Base-by-base conservation (phyloP, 1,140 invertebrate species). In the Solenopsis fugax region DNA sequence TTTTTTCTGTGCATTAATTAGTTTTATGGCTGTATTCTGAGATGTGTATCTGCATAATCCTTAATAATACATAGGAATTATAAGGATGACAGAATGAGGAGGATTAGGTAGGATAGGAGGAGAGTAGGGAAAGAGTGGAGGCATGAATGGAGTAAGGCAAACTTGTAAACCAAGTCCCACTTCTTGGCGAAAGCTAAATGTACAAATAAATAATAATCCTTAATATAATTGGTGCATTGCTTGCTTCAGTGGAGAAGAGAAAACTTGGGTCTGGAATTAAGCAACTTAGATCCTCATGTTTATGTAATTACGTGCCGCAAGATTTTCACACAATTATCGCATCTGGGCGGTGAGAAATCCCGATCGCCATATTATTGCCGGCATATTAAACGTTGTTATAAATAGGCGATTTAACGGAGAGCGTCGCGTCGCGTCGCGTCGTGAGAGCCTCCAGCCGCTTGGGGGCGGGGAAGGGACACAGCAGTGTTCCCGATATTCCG, bases 331-430 rank as follows among this genome's bases (percentile, higher is more conserved):
- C 4, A 16, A 54, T 62, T 64, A 37, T 54, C 13, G 4, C 29
- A 37, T 80, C 48, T 54, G n/a, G 16, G 7, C 12, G 7, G 13
- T 16, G 24, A 71, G 29, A 50, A 75, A 37, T 58, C 41, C 18
- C 41, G 29, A 60, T 50, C 16, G 6, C 9, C n/a, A 10, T 16
- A 24, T n/a, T 37, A 16, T 9, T n/a, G 24, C 2, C 21, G 2
- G 48, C 10, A 34, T 24, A 71, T 82, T 72, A 72, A 82, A 6
- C 18, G 6, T 48, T 41, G 7, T 41, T 69, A 37, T 58, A 73
- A 73, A 60, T 82, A 60, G n/a, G 6, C 18, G 21, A 48, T 60
- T 82, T 34, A 72, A 34, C 13, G 13, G 37, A 13, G 37, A 45
- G 10, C 34, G 10, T 10, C 16, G 54, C 6, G n/a, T 54, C 16